phyloP scores from a whole-genome alignment of 2,113 vertebrate species.

The Hippocampus zosterae region DNA sequence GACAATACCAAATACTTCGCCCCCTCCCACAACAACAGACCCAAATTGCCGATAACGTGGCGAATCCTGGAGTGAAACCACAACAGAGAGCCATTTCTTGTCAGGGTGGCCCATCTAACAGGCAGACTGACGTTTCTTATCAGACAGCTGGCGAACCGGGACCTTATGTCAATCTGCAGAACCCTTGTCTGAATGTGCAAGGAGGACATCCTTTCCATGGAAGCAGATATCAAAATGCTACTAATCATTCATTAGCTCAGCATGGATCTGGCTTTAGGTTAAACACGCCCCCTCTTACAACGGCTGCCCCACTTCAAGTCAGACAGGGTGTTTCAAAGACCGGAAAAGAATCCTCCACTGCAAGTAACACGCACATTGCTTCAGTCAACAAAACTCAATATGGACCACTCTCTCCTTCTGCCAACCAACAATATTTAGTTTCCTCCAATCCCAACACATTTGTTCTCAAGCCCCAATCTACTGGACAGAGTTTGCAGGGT shows the following conservation, averaged over 20 bases:
- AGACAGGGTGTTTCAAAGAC: not conserved
- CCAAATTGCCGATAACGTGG: not conserved
- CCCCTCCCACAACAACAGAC: not conserved
- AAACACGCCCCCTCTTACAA: slow-evolving; percentile 3
- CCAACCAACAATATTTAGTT: not conserved
- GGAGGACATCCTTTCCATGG: not conserved
- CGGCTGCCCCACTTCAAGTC: not conserved
- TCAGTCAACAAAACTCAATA: not conserved
- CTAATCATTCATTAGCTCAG: slow-evolving; percentile 1
- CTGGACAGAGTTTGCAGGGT: not conserved
- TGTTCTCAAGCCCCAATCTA: not conserved
- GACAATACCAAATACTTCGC: slow-evolving; percentile 4
- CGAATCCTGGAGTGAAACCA: not conserved
- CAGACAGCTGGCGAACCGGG: not conserved
- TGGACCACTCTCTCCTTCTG: not conserved
- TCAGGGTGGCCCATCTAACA: not conserved
- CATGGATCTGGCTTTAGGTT: not conserved
- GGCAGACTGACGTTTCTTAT: not conserved
- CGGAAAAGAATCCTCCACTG: not conserved
- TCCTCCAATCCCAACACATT: not conserved
- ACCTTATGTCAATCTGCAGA: not conserved
- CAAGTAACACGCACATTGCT: not conserved
- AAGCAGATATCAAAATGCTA: not conserved
- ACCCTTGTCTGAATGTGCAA: not conserved
- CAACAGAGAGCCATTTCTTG: not conserved